Conservation (phyloP, 2,113 vertebrate genomes). For the Otus sunia region DNA sequence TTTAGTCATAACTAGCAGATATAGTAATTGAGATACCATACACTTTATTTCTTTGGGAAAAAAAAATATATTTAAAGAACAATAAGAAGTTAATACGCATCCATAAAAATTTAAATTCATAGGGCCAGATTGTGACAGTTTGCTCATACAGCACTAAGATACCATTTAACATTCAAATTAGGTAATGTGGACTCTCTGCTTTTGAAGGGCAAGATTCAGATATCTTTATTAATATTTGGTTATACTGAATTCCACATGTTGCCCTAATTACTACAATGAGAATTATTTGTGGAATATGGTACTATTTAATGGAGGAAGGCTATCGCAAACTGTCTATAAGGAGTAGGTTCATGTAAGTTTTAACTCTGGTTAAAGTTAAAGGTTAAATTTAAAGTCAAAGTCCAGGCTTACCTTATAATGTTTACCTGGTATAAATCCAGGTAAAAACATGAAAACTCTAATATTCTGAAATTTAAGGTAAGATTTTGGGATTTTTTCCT, state of each 20-base stretch:
- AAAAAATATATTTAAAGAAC: not conserved
- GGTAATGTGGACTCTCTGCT: not conserved
- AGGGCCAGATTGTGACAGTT: not conserved
- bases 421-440: too few relatives aligned
- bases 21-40: not conserved
- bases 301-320: not conserved
- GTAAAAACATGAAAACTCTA: not conserved
- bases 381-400: too few relatives aligned
- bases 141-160: not conserved
- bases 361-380: not conserved
- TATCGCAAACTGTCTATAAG: not conserved
- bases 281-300: not conserved
- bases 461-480: not conserved
- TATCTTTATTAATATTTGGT: not conserved
- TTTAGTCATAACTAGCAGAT: conserved; percentile 1
- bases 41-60: not conserved
- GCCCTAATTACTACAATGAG: not conserved
- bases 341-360: not conserved
- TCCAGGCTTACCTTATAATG: too few relatives aligned
- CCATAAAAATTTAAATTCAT: not conserved
- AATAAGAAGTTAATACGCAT: not conserved
- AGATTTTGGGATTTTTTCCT: not conserved
- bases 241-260: not conserved
- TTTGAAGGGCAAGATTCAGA: not conserved
- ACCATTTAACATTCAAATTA: not conserved